A percentile compares a stretch with the other conserved stretches of the same genome.
Conservation (phyloP, 2,113 vertebrate genomes). For the Diphyllodes magnificus region DNA sequence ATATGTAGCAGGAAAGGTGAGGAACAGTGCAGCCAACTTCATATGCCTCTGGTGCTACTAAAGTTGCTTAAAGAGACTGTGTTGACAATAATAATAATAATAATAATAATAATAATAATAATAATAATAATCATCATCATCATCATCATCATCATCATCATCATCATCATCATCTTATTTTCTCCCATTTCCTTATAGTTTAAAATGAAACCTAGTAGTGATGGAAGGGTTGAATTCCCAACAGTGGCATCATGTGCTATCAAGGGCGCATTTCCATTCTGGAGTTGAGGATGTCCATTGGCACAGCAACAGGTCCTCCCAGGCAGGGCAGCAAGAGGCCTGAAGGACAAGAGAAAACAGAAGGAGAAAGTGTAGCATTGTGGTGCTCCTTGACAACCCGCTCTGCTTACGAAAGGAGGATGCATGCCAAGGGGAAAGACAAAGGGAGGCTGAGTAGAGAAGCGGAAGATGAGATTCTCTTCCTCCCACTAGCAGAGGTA, state of each 20-base stretch:
- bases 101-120: background rate
- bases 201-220: background rate
- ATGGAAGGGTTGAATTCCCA: background rate
- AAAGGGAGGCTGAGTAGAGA: background rate
- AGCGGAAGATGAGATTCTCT: background rate
- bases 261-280: background rate
- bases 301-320: background rate
- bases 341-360: fast-evolving
- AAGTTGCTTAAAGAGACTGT: background rate
- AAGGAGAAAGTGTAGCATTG: background rate
- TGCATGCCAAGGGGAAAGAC: background rate
- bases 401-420: background rate
- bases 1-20: background rate
- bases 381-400: background rate
- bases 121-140: background rate
- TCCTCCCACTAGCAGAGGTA: fast-evolving
- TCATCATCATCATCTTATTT: background rate
- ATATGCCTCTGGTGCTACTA: background rate
- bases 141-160: background rate
- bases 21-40: background rate
- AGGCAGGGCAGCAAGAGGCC: background rate
- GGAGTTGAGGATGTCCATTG: background rate
- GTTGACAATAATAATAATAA: background rate
- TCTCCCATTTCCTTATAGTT: background rate
- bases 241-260: background rate